Percentiles rank a stretch among this genome's conserved stretches.
phyloP scores from a whole-genome alignment of 2,797 vertebrate species.

The Hydrocynus forskahlii region DNA sequence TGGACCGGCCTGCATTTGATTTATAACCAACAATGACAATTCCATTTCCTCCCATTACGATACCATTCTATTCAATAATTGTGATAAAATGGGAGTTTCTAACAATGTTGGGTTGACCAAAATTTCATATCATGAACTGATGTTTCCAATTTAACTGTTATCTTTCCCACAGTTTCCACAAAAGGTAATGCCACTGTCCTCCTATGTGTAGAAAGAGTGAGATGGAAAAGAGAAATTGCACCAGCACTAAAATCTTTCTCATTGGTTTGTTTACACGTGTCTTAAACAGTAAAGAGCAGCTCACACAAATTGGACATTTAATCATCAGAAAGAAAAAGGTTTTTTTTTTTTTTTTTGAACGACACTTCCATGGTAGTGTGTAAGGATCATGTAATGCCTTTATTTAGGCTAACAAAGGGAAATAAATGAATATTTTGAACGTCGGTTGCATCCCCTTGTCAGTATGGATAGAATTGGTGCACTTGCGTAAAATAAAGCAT shows the following conservation, averaged over 20 bases:
- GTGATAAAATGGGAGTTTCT: neutral
- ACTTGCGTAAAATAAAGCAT: slow-evolving; percentile 30
- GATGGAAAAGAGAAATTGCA: slow-evolving; percentile 15
- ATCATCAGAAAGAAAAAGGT: neutral
- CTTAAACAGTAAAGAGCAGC: slow-evolving; percentile 1
- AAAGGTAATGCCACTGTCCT: neutral
- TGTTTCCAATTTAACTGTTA: neutral
- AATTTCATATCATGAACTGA: neutral
- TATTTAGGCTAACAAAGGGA: slow-evolving; percentile 14
- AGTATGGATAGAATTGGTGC: slow-evolving; percentile 18
- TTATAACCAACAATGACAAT: neutral
- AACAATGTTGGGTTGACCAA: neutral
- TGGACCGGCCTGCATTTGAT: neutral
- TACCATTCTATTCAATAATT: neutral
- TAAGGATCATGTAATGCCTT: slow-evolving; percentile 9
- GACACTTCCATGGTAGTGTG: neutral
- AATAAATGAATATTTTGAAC: slow-evolving; percentile 4
- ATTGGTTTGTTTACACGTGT: neutral
- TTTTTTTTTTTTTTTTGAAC: neutral
- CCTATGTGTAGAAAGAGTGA: neutral
- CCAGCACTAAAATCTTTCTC: slow-evolving; percentile 43
- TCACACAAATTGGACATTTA: slow-evolving; percentile 1
- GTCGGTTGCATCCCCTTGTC: slow-evolving; percentile 8
- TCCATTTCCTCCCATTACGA: neutral
- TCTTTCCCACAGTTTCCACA: neutral